These are phyloP conservation scores for Liasis olivaceus DNA, from an alignment of 2,797 vertebrate genomes.

Conservation along the genomic window DNA sequence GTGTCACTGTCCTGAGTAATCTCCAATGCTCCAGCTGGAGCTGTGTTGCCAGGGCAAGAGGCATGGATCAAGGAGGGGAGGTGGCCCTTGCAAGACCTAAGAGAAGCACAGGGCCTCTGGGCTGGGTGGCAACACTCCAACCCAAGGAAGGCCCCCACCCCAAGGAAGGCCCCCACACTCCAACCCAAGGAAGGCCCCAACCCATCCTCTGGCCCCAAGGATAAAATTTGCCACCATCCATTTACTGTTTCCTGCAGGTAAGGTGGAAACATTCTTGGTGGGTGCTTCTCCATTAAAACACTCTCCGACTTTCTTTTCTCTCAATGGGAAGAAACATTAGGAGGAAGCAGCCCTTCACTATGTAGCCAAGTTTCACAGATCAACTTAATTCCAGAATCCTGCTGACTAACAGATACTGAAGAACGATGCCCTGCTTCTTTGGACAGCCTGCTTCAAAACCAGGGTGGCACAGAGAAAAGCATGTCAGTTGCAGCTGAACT, in stretches of 20 bases:
- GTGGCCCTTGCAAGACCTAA: no score
- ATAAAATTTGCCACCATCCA: neutral
- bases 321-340: neutral
- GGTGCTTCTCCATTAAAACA: neutral
- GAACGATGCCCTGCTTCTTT: neutral
- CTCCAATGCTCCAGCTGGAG: neutral
- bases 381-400: constrained; percentile 9
- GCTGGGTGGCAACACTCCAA: neutral
- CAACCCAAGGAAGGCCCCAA: neutral
- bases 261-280: neutral
- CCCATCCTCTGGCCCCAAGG: neutral
- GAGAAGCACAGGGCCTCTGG: no score
- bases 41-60: neutral
- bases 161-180: neutral
- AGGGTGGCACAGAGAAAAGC: constrained; percentile 29
- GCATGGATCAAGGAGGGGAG: no score
- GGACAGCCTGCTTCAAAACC: neutral
- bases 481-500: constrained; percentile 25
- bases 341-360: constrained; percentile 9
- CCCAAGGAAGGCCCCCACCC: neutral
- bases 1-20: neutral
- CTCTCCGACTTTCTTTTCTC: neutral
- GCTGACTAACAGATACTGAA: neutral
- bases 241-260: neutral
- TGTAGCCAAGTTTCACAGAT: constrained; percentile 12